Percentiles rank a stretch among this genome's conserved stretches.
phyloP scores from a whole-genome alignment of 1,140 invertebrate species.

The Carposina sasakii region DNA sequence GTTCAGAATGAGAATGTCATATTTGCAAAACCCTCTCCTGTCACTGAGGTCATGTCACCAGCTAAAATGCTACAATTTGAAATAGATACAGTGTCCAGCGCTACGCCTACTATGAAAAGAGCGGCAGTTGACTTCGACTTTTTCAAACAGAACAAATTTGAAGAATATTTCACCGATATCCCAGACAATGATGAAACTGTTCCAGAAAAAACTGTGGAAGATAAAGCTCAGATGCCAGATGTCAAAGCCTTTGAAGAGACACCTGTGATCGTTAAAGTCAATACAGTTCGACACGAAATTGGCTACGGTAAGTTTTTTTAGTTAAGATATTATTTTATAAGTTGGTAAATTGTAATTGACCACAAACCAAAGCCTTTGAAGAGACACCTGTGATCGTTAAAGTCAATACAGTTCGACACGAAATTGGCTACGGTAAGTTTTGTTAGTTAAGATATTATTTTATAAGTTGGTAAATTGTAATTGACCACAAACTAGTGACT shows the following conservation, averaged over 20 bases:
- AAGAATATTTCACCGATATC: conserved; percentile 47
- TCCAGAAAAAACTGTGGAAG: conserved; percentile 25
- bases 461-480: no score
- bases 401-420: conserved; percentile 51
- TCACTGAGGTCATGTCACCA: conserved; percentile 55
- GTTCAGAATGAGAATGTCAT: conserved; percentile 42
- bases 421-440: conserved; percentile 62
- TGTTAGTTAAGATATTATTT: conserved; percentile 12
- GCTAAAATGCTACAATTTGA: conserved; percentile 64
- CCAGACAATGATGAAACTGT: conserved; percentile 16
- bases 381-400: conserved; percentile 60
- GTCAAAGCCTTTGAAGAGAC: conserved; percentile 43
- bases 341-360: background rate
- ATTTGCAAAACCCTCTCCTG: conserved; percentile 54
- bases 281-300: conserved; percentile 60
- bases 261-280: conserved; percentile 53
- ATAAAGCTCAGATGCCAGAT: conserved; percentile 24
- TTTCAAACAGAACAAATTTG: conserved; percentile 53
- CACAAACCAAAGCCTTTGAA: conserved; percentile 36
- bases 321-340: conserved; percentile 11
- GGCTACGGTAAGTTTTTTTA: conserved; percentile 52
- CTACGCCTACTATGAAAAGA: conserved; percentile 62
- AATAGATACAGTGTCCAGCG: conserved; percentile 36
- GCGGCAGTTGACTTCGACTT: conserved; percentile 58
- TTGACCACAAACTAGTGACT: no score